A percentile compares a stretch with the other conserved stretches of the same genome.
Evolutionary conservation across 1,140 invertebrate species (phyloP).

Genomic region (Gerris buenoi): DNA sequence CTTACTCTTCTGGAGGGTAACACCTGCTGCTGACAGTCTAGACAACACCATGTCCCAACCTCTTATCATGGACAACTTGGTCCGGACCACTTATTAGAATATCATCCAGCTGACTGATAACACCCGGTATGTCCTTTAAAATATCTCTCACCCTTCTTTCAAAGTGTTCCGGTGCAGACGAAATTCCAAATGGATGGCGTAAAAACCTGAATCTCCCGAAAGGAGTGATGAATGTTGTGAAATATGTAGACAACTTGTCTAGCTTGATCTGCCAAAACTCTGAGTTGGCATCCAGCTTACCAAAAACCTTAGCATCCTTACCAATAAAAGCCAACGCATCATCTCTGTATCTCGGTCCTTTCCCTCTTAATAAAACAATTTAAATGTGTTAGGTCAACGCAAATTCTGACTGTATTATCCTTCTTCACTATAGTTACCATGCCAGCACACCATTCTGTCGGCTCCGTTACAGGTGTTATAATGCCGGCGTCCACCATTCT

Average conservation of each 20-base stretch:
- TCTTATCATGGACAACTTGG: not conserved
- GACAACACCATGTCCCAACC: not conserved
- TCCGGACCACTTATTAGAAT: not conserved
- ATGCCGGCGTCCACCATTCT: not conserved
- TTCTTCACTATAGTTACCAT: not conserved
- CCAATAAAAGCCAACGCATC: not conserved
- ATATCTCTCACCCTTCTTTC: not conserved
- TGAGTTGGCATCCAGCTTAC: not conserved
- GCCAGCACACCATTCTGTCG: not conserved
- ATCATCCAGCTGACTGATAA: not conserved
- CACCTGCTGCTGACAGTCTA: not conserved
- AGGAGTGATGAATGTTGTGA: constrained; percentile 1
- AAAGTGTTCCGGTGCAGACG: not conserved
- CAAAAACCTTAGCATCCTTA: not conserved
- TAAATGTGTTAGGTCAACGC: not conserved
- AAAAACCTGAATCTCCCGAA: not conserved
- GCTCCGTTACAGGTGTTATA: not conserved
- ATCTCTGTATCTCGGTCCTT: not conserved
- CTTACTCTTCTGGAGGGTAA: not conserved
- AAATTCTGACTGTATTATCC: not conserved
- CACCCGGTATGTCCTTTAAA: not conserved
- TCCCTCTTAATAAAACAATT: not conserved
- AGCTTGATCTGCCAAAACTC: constrained; percentile 1
- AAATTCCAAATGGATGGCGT: not conserved
- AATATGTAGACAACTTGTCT: not conserved